These are phyloP conservation scores for Notothenia rossii DNA, from an alignment of 2,113 vertebrate species.

Conservation along the genomic window DNA sequence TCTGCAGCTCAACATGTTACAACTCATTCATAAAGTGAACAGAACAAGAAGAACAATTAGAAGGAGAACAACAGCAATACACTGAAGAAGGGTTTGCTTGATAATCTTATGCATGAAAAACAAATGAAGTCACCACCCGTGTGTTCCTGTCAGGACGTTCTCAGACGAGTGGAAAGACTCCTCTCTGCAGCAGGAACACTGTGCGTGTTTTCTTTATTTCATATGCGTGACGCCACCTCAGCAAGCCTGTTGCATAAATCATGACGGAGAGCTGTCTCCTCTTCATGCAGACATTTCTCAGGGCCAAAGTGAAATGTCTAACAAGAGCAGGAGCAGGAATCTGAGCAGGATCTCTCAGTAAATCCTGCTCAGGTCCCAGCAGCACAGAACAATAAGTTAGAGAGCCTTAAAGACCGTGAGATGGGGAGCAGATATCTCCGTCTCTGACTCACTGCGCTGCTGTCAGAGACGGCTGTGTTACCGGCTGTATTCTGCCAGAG, in stretches of 20 bases:
- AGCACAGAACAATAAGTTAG: constrained; percentile 70
- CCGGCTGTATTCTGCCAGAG: constrained; percentile 1
- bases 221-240: neutral
- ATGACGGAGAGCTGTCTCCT: neutral
- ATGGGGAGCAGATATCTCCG: neutral
- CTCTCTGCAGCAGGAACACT: neutral
- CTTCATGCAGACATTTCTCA: neutral
- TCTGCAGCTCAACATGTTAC: too few relatives aligned
- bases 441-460: neutral
- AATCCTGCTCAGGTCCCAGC: constrained; percentile 53
- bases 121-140: too few relatives aligned
- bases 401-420: constrained; percentile 18
- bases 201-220: neutral
- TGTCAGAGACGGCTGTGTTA: constrained; percentile 23
- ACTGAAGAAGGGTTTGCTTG: too few relatives aligned
- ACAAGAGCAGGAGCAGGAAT: constrained; percentile 51
- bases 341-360: constrained; percentile 50
- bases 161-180: too few relatives aligned
- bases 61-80: too few relatives aligned
- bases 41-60: too few relatives aligned
- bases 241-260: constrained; percentile 18
- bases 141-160: too few relatives aligned
- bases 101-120: too few relatives aligned
- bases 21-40: too few relatives aligned
- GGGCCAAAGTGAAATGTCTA: constrained; percentile 46